Evolutionary conservation across 2,888 invertebrate species (phyloP), one percentile per base, ranked within the genome.

Genomic region (Cantharis nigra): DNA sequence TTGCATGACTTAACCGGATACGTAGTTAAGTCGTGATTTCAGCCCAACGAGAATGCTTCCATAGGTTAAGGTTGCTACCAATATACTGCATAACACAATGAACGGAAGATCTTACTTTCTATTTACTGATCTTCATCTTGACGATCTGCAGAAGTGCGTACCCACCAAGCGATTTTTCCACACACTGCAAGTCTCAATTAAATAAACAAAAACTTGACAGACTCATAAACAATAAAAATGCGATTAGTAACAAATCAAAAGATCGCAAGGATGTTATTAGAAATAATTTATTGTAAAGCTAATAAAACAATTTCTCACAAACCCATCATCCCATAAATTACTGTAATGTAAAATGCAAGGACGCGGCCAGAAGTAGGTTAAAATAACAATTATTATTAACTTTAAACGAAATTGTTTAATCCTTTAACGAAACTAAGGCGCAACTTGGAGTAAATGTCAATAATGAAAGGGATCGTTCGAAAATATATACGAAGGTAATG

Each of bases 1-100:
- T 33, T 33, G 80, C 80, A 80, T 81, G 80, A 81, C 79, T 79
- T 80, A 82, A 81, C 82, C 82, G 82, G 82, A 82, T 82, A 78
- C 80, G 63, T 77, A 77, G 79, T 81, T 82, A 80, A 81, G 81
- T 82, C 82, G 82, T 83, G 81, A 82, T 81, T 80, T 77, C 77
- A 74, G 77, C 73, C 79, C 80, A 78, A 71, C 75, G 76, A 33
- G 33, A 75, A 81, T 80, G 79, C 76, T 80, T 65, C 78, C 78
- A 83, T 83, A 83, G 83, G 83, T 82, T 82, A 83, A 83, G 83
- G 83, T 83, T 83, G 81, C 77, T 28, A 63, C 67, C 70, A 71
- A 67, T 26, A 7, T 71, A 74, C 76, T 33, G 33, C 33, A 33
- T 33, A 33, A 33, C 78, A 79, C 83, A 83, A 83, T 79, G 79